phyloP scores from a whole-genome alignment of 2,888 invertebrate genomes.

The Ornithoptera priamus region DNA sequence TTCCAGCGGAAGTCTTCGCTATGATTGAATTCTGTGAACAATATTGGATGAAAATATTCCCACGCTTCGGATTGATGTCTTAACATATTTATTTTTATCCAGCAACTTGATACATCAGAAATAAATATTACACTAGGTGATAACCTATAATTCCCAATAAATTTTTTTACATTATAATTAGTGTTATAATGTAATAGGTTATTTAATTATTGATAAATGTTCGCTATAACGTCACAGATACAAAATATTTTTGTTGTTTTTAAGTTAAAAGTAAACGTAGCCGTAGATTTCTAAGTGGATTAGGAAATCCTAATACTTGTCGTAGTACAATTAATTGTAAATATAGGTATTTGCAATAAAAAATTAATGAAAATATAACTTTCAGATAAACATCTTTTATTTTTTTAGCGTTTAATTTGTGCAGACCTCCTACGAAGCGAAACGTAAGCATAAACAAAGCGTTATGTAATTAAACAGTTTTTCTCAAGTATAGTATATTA shows the following conservation, averaged over 20 bases:
- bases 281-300: no score
- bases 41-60: constrained; percentile 1
- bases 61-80: constrained; percentile 4
- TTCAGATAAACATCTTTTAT: neutral
- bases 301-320: neutral
- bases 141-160: no score
- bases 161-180: neutral
- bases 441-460: no score
- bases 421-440: no score
- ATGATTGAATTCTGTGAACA: constrained; percentile 40
- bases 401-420: no score
- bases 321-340: neutral
- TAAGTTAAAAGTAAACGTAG: no score
- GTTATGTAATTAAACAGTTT: no score
- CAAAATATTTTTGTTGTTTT: no score
- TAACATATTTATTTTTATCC: constrained; percentile 12
- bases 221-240: no score
- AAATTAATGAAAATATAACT: neutral
- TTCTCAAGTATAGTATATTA: no score
- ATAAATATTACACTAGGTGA: no score
- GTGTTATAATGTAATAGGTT: neutral
- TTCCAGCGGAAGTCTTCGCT: constrained; percentile 36
- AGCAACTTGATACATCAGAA: no score
- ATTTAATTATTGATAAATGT: neutral
- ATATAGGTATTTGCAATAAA: neutral